Base-by-base conservation (phyloP, 2,113 vertebrate genomes). In the Emberiza fucata region DNA sequence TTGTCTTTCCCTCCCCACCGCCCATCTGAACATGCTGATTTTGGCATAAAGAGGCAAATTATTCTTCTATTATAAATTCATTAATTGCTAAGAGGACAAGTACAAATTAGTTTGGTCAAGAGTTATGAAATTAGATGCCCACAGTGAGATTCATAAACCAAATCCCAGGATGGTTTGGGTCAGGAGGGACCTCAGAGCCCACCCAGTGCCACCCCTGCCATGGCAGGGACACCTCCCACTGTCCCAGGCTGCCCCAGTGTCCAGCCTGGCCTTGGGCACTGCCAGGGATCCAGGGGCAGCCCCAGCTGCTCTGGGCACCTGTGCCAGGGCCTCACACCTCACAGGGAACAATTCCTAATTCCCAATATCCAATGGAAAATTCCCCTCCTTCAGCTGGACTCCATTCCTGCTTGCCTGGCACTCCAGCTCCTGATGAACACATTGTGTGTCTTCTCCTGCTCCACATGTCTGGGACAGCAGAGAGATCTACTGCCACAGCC, bases 171-270 rank as follows among this genome's bases (percentile, higher is more conserved):
- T 31, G 21, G 40, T 8, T 63, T 63, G 57, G 48, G 21, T 47
- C 3, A 17, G 69, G 6, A 45, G 24, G 1, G 33, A 27, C 2
- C 5, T 7, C 2, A 66, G 0, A 81, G 0, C 10, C 6, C 50
- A 5, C 0, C 44, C 23, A 24, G 6, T 1, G 3, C 44, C 33
- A 11, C 14, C 8, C 44, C 37, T 8, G 18, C 33, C 37, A 5
- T 14, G 51, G 37, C 37, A 59, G 68, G 44, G 59, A 44, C 86
- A 23, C 4, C 25, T 65, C 5, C 48, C 86, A 23, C 25, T 27
- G 27, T 6, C 42, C 66, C 75, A 42, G 17, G 56, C 8, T 6
- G 28, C 12, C 12, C 23, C 47, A 48, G 13, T 50, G 48, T 50
- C 48, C 48, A 50, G 3, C 48, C 24, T 50, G 48, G 48, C 48